phyloP scores from a whole-genome alignment of 2,113 vertebrate genomes.

The Choloepus hoffmanni region DNA sequence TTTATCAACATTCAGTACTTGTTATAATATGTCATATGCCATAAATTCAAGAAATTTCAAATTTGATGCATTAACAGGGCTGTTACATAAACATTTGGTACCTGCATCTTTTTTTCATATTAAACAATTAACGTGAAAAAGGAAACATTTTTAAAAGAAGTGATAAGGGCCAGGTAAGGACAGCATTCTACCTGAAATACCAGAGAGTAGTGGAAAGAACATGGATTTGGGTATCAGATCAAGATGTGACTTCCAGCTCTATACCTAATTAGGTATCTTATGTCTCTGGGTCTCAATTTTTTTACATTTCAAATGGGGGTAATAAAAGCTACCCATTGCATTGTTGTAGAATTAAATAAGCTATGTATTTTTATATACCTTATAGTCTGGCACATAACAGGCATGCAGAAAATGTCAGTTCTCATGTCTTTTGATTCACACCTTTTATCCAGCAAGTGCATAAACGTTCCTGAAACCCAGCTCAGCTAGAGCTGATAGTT shows the following conservation, averaged over 20 bases:
- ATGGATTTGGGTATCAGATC: neutral
- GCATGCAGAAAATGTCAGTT: neutral
- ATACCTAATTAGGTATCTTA: neutral
- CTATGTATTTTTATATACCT: neutral
- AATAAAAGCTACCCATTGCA: neutral
- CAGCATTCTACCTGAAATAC: neutral
- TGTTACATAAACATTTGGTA: neutral
- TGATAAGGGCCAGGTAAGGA: neutral
- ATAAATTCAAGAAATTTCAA: neutral
- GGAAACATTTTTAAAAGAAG: slow-evolving; percentile 24
- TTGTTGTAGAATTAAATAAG: slow-evolving; percentile 20
- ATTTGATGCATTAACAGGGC: slow-evolving; percentile 3
- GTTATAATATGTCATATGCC: neutral
- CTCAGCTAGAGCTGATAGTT: slow-evolving; percentile 5
- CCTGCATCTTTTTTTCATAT: neutral
- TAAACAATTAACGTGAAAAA: neutral
- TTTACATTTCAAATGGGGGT: slow-evolving; percentile 3
- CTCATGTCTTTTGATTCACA: neutral
- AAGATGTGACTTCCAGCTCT: neutral
- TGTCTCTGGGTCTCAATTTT: neutral
- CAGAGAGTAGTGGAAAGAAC: neutral
- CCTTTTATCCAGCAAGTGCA: neutral
- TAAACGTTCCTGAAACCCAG: neutral
- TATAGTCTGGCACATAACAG: neutral
- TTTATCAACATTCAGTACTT: neutral